Evolutionary conservation across 2,888 invertebrate genomes (phyloP), one percentile per base, ranked within the genome.

Genomic region (Megastigmus dorsalis): DNA sequence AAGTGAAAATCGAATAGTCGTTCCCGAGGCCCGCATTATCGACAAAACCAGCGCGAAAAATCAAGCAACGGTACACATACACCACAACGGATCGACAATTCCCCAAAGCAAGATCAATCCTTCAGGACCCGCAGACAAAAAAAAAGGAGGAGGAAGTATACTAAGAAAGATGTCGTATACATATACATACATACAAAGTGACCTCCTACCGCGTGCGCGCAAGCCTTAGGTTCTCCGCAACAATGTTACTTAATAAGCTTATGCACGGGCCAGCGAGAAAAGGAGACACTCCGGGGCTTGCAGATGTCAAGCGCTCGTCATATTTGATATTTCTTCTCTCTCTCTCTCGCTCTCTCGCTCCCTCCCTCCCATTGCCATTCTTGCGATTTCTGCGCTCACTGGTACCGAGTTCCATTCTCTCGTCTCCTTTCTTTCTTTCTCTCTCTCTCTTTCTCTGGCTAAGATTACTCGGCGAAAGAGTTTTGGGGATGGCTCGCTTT

Each of bases 161-260:
- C 65, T 23, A n/a, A 60, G 38, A 67, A 73, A 74, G 43, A 71
- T 66, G 26, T 43, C 54, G 59, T 28, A 38, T 48, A 70, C 63
- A 69, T 77, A n/a, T n/a, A n/a, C n/a, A n/a, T n/a, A n/a, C n/a
- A n/a, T n/a, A n/a, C n/a, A n/a, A n/a, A n/a, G 74, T 80, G 81
- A 82, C 82, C 82, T 81, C 80, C 81, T 77, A 80, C 79, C 72
- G 82, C 70, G 80, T 76, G 66, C 77, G 80, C 77, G 66, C 77
- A 80, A 79, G 62, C 80, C 80, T 13, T 6, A n/a, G 28, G 80
- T 78, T 65, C 79, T 65, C 76, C 79, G 80, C 77, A 84, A 85
- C 85, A 85, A 85, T 85, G 85, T 86, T 84, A 81, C 85, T 86
- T 87, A 88, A 88, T 86, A 86, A 86, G 86, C 87, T 87, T 88